A percentile compares a stretch with the other conserved stretches of the same genome.
phyloP scores from a whole-genome alignment of 2,797 vertebrate species.

The Pseudochromis fuscus region DNA sequence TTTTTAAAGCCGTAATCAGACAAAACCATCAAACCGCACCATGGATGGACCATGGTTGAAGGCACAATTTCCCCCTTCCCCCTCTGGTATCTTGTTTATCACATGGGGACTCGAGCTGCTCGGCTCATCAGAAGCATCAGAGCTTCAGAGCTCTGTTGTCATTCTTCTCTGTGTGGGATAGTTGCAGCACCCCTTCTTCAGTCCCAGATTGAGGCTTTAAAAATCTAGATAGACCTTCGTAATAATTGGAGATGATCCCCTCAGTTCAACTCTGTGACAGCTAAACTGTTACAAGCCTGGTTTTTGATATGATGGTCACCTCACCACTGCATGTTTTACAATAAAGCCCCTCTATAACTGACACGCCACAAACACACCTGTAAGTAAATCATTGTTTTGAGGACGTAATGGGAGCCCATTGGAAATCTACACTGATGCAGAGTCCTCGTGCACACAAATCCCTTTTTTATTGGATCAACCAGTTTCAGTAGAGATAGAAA shows the following conservation, averaged over 20 bases:
- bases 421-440: background rate
- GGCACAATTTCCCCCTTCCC: conserved; percentile 64
- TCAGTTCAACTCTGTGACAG: conserved; percentile 6
- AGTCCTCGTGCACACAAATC: conserved; percentile 19
- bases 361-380: conserved; percentile 14
- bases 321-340: conserved; percentile 16
- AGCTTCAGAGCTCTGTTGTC: conserved; percentile 37
- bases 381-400: conserved; percentile 8
- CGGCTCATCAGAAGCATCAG: conserved; percentile 33
- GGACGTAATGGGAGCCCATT: conserved; percentile 7
- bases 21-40: conserved; percentile 68
- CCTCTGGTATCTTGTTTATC: conserved; percentile 33
- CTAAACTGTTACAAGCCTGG: conserved; percentile 16
- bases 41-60: conserved; percentile 62
- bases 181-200: conserved; percentile 40
- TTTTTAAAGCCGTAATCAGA: conserved; percentile 83
- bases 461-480: conserved; percentile 43
- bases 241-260: conserved; percentile 28
- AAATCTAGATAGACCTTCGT: conserved; percentile 71
- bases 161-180: conserved; percentile 27
- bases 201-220: conserved; percentile 77
- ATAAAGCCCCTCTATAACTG: conserved; percentile 7
- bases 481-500: conserved; percentile 20
- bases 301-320: conserved; percentile 49
- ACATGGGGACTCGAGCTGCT: conserved; percentile 11